A percentile compares a stretch with the other conserved stretches of the same genome.
These are phyloP conservation scores for Idaea biselata DNA, from an alignment of 2,888 invertebrate species.

Conservation along the genomic window DNA sequence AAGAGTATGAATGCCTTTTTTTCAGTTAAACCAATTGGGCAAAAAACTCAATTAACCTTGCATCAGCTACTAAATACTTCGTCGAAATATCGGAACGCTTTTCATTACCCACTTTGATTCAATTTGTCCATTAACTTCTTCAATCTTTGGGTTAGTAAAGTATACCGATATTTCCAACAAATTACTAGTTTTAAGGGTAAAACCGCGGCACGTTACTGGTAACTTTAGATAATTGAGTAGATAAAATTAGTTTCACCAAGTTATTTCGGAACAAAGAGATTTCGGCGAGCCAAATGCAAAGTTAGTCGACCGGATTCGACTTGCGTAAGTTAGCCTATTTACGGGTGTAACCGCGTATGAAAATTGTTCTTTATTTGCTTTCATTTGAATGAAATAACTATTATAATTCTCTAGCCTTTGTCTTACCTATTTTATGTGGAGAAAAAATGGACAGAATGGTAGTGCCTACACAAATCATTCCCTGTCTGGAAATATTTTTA, in stretches of 20 bases:
- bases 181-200: neutral
- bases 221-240: constrained; percentile 14
- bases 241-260: constrained; percentile 20
- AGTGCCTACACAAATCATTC: neutral
- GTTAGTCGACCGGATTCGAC: constrained; percentile 19
- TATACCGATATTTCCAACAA: neutral
- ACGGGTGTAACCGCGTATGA: constrained; percentile 16
- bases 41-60: no score
- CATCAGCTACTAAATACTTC: no score
- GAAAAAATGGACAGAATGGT: neutral
- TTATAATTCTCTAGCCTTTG: constrained; percentile 10
- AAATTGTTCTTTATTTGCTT: constrained; percentile 11
- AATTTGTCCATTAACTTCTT: neutral
- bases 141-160: neutral
- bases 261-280: constrained; percentile 25
- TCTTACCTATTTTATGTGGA: constrained; percentile 11
- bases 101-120: no score
- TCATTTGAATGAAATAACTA: constrained; percentile 13
- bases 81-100: no score
- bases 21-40: no score
- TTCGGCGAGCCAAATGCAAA: constrained; percentile 19
- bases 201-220: neutral
- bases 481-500: neutral
- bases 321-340: constrained; percentile 20
- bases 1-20: no score